These are phyloP conservation scores for Drosophila colorata DNA, from an alignment of 2,888 invertebrate species.

Conservation along the genomic window DNA sequence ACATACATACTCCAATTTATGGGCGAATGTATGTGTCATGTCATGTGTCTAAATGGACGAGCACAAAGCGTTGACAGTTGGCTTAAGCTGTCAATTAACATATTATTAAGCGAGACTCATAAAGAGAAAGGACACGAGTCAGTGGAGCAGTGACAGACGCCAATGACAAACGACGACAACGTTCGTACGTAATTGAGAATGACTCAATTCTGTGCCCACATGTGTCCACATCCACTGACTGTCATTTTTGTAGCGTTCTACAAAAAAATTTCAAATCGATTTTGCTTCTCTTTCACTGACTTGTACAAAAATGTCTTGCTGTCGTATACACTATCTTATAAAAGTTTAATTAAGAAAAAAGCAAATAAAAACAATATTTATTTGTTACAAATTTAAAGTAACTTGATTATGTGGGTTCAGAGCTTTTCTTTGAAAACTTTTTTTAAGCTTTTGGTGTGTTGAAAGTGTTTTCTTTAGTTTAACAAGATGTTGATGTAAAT, in stretches of 20 bases:
- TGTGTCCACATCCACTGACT: slow-evolving; percentile 8
- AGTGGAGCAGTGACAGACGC: slow-evolving; percentile 5
- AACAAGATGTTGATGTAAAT: too few species aligned
- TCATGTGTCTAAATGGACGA: slow-evolving; percentile 23
- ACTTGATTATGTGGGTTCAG: too few species aligned
- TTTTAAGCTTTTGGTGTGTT: too few species aligned
- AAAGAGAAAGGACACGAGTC: slow-evolving; percentile 9
- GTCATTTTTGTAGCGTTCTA: neutral
- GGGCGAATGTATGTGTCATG: slow-evolving; percentile 1
- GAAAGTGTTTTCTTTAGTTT: too few species aligned
- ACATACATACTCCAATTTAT: neutral
- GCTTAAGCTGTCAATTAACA: slow-evolving; percentile 71
- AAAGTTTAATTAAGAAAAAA: too few species aligned
- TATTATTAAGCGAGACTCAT: slow-evolving; percentile 62
- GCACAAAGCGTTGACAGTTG: slow-evolving; percentile 57
- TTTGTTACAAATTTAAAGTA: too few species aligned
- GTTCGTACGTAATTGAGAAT: slow-evolving; percentile 33
- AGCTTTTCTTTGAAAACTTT: too few species aligned
- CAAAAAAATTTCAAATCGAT: slow-evolving; percentile 3
- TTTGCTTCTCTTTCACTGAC: neutral
- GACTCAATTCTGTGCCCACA: slow-evolving; percentile 14
- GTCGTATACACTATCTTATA: too few species aligned
- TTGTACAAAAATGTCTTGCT: too few species aligned
- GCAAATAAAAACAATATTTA: too few species aligned
- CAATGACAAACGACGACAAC: slow-evolving; percentile 27